Evolutionary conservation across 2,888 invertebrate species (phyloP).

Genomic region (Iphiclides podalirius): DNA sequence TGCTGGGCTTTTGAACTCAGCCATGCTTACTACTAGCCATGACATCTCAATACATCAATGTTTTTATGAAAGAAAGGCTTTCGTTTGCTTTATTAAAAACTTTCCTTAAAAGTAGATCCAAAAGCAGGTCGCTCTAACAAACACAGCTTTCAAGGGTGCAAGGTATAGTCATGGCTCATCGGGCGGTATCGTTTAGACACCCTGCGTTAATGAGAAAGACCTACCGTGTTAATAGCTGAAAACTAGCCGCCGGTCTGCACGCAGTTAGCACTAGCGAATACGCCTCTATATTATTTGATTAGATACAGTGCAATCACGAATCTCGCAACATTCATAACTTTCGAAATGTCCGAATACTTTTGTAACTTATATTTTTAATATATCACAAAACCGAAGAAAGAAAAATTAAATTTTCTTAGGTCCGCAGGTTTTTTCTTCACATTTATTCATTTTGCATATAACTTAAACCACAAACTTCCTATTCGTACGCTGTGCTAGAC

Average conservation of each 20-base stretch:
- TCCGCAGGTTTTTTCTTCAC: too few species aligned
- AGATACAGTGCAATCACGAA: background rate
- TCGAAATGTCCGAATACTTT: background rate
- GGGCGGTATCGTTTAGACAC: slow-evolving; percentile 64
- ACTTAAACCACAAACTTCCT: too few species aligned
- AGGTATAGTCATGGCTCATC: slow-evolving; percentile 35
- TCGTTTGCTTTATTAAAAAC: background rate
- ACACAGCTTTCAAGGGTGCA: slow-evolving; percentile 31
- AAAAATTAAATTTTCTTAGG: too few species aligned
- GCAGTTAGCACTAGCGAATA: slow-evolving; percentile 38
- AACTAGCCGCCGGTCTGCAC: slow-evolving; percentile 67
- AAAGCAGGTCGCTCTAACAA: slow-evolving; percentile 3
- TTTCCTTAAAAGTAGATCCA: slow-evolving; percentile 4
- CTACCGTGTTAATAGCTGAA: slow-evolving; percentile 73
- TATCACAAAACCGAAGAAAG: too few species aligned
- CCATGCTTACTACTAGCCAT: too few species aligned
- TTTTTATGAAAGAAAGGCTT: too few species aligned
- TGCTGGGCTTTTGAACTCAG: too few species aligned
- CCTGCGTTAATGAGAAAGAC: slow-evolving; percentile 71
- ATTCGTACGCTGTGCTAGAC: too few species aligned
- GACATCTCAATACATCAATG: too few species aligned
- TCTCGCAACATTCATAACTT: background rate
- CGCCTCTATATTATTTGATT: slow-evolving; percentile 4
- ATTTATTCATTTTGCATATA: too few species aligned
- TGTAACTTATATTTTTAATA: too few species aligned